Conservation (phyloP, 2,113 vertebrate species). For the Centropristis striata region DNA sequence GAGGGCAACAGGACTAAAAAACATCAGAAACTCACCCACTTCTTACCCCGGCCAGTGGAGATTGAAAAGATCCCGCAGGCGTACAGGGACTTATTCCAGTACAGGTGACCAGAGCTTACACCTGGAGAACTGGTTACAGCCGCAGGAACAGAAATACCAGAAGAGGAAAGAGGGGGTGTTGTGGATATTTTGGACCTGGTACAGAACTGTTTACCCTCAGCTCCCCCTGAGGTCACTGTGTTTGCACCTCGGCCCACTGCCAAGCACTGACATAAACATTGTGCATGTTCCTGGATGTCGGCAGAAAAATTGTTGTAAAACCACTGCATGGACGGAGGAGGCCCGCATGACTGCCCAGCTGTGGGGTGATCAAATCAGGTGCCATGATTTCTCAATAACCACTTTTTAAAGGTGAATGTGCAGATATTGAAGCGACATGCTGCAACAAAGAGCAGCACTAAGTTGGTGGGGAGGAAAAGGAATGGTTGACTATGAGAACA, state of each 20-base stretch:
- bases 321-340: slow-evolving; percentile 52
- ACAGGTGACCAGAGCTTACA: slow-evolving; percentile 90
- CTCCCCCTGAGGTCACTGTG: slow-evolving; percentile 71
- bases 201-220: slow-evolving; percentile 62
- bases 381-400: slow-evolving; percentile 52
- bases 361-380: slow-evolving; percentile 41
- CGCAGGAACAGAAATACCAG: slow-evolving; percentile 29
- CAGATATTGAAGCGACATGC: slow-evolving; percentile 39
- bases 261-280: slow-evolving; percentile 79
- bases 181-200: slow-evolving; percentile 56
- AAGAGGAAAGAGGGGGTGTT: slow-evolving; percentile 21
- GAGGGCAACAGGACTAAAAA: slow-evolving; percentile 98
- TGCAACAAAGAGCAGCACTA: slow-evolving; percentile 32
- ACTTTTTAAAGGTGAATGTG: slow-evolving; percentile 34
- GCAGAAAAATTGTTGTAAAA: slow-evolving; percentile 49
- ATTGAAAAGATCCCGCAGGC: slow-evolving; percentile 93
- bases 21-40: slow-evolving; percentile 98
- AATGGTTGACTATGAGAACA: slow-evolving; percentile 7
- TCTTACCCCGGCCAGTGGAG: slow-evolving; percentile 95
- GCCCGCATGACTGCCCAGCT: slow-evolving; percentile 50
- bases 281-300: slow-evolving; percentile 74
- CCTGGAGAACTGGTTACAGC: slow-evolving; percentile 29
- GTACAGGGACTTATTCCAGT: slow-evolving; percentile 95
- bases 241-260: slow-evolving; percentile 65
- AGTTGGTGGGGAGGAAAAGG: neutral